Evolutionary conservation across 1,140 invertebrate species (phyloP).

Genomic region (Portunus trituberculatus): DNA sequence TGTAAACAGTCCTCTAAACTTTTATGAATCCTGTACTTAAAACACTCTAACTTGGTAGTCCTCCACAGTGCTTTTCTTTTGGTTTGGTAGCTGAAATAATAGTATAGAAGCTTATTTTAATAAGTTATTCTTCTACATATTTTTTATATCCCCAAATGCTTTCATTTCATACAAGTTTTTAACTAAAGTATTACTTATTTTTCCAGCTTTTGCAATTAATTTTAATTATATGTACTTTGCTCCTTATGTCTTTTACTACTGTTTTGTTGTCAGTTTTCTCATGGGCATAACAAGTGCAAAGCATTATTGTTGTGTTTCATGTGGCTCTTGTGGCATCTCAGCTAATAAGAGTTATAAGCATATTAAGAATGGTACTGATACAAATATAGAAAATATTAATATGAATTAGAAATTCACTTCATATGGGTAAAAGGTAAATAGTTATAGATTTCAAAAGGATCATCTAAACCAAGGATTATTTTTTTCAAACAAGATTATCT

Average conservation of each 20-base stretch:
- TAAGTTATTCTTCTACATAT: slow-evolving; percentile 52
- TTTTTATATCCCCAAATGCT: slow-evolving; percentile 67
- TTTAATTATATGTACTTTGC: slow-evolving; percentile 57
- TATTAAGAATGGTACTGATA: too few relatives aligned
- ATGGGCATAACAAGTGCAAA: neutral
- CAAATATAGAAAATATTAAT: too few relatives aligned
- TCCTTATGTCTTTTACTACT: slow-evolving; percentile 40
- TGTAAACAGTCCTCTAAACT: neutral
- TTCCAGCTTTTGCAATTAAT: slow-evolving; percentile 48
- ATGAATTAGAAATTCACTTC: too few relatives aligned
- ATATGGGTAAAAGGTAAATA: too few relatives aligned
- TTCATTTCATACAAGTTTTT: slow-evolving; percentile 75
- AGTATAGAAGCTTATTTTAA: slow-evolving; percentile 48
- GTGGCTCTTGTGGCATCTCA: neutral
- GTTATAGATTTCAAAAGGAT: too few relatives aligned
- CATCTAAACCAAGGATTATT: too few relatives aligned
- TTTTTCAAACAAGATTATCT: too few relatives aligned
- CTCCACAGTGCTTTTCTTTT: slow-evolving; percentile 31
- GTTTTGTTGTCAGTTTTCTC: slow-evolving; percentile 33
- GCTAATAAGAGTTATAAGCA: neutral
- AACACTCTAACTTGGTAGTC: slow-evolving; percentile 3
- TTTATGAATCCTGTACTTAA: neutral
- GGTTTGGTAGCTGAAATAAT: slow-evolving; percentile 1
- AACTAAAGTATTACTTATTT: slow-evolving; percentile 51
- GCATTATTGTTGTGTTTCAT: neutral